These are phyloP conservation scores for Paralvinella palmiformis DNA, from an alignment of 1,140 invertebrate species.

Conservation along the genomic window DNA sequence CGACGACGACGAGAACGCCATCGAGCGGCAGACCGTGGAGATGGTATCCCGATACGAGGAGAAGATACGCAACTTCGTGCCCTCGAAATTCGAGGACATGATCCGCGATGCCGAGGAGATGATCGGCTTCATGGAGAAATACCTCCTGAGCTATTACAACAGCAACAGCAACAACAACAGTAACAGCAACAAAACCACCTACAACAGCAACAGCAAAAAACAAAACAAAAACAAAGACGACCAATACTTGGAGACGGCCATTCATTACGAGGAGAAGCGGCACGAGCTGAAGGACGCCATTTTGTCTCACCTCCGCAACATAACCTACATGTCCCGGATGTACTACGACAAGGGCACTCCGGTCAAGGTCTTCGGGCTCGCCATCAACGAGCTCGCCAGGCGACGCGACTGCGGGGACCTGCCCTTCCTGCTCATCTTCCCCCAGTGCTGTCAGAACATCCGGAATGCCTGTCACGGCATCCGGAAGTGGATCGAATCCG, in stretches of 20 bases:
- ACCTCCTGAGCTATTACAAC: conserved; percentile 29
- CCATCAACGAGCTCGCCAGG: conserved; percentile 25
- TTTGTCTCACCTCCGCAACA: conserved; percentile 22
- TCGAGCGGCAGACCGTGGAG: conserved; percentile 5
- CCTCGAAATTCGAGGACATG: conserved; percentile 22
- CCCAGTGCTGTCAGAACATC: conserved; percentile 31
- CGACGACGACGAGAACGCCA: conserved; percentile 19
- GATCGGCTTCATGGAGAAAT: conserved; percentile 26
- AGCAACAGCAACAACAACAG: not conserved
- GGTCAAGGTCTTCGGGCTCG: conserved; percentile 20
- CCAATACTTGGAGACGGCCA: conserved; percentile 29
- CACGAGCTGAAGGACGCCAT: conserved; percentile 24
- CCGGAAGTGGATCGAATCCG: conserved; percentile 30
- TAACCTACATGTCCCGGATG: conserved; percentile 28
- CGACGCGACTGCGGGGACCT: conserved; percentile 21
- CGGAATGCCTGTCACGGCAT: conserved; percentile 27
- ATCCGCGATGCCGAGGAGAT: conserved; percentile 22
- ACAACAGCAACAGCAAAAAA: too few relatives aligned
- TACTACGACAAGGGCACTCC: conserved; percentile 12
- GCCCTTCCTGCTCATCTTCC: conserved; percentile 30
- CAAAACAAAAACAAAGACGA: too few relatives aligned
- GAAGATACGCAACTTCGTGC: not conserved
- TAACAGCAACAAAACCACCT: not conserved
- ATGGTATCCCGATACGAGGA: not conserved
- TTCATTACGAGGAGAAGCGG: conserved; percentile 32